These are phyloP conservation scores for Romanogobio albipinnatus DNA, from an alignment of 2,113 vertebrate genomes.

Conservation along the genomic window DNA sequence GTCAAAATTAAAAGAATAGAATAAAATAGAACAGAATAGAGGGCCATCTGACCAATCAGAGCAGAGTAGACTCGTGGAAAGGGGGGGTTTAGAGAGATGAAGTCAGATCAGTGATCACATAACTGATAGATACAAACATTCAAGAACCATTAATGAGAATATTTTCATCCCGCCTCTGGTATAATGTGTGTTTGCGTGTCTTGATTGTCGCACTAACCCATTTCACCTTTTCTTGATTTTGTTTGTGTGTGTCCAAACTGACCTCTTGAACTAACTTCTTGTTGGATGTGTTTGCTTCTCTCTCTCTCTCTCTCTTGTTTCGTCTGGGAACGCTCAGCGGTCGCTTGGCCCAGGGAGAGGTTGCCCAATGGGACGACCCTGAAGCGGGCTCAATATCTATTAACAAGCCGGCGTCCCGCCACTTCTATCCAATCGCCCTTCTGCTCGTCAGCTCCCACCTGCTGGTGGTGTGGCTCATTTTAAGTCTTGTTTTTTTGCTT, in stretches of 20 bases:
- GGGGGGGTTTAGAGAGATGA: too few species aligned
- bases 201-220: slow-evolving; percentile 23
- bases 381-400: slow-evolving; percentile 92
- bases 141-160: neutral
- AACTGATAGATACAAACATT: neutral
- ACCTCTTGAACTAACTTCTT: neutral
- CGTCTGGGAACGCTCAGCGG: slow-evolving; percentile 83
- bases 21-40: too few species aligned
- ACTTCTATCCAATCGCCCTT: slow-evolving; percentile 99
- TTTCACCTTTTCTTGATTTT: slow-evolving; percentile 69
- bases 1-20: too few species aligned
- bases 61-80: too few species aligned
- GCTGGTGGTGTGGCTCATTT: slow-evolving; percentile 99
- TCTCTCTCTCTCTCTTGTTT: slow-evolving; percentile 65
- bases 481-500: slow-evolving; percentile 99
- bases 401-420: slow-evolving; percentile 97
- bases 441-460: slow-evolving; percentile 99
- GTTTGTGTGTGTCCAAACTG: slow-evolving; percentile 48
- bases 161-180: neutral
- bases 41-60: neutral
- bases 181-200: neutral
- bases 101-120: too few species aligned
- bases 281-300: slow-evolving; percentile 41
- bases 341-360: slow-evolving; percentile 90
- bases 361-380: slow-evolving; percentile 93